Evolutionary conservation across 92 coral and sea anemone genomes (phyloP), one percentile per base, ranked within the genome.

Genomic region (Epizoanthus ramosus): DNA sequence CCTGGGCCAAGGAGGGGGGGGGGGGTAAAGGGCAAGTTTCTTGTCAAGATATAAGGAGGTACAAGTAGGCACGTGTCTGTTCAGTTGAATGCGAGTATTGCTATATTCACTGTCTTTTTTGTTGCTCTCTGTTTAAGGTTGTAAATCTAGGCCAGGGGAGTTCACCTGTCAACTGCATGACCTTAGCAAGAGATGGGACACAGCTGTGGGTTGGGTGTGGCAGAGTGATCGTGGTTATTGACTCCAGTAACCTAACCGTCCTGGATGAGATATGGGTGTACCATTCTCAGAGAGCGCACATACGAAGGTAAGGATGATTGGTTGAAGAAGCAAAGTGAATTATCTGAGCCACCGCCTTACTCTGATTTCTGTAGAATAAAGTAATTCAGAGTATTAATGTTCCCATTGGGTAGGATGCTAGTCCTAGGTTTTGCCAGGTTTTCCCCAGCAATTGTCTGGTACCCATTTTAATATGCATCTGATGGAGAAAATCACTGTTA

Each of bases 131-230:
- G 24, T 45, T 75, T 7, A 37, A 90, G 86, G 79, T 81, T 64
- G 86, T 96, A 17, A 91, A 96, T 57, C 89, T 96, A 13, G 97
- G 97, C 10, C 98, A 96, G 72, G 88, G 86, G 45, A 88, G 95
- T 10, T 91, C 86, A 50, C 98, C 99, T 2, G 98, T 89, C n/a
- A 94, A 91, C 70, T 87, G 99, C 71, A 87, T 96, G 92, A 89
- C 94, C 28, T 77, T 94, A 2, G 95, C 89, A 19, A 90, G 82
- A 5, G 84, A 87, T 13, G 86, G 83, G 69, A 85, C 73, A 61
- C 97, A 97, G 74, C 71, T 97, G 64, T 97, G 99, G 99, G 97
- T 94, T 6, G 94, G 99, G 79, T 94, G 97, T 79, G 99, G 98
- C 10, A 94, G 91, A 74, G 84, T 88, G 75, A 92, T 97, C 15